A percentile compares a stretch with the other conserved stretches of the same genome.
phyloP scores from a whole-genome alignment of 2,113 vertebrate species.

The Pterocles orientalis region DNA sequence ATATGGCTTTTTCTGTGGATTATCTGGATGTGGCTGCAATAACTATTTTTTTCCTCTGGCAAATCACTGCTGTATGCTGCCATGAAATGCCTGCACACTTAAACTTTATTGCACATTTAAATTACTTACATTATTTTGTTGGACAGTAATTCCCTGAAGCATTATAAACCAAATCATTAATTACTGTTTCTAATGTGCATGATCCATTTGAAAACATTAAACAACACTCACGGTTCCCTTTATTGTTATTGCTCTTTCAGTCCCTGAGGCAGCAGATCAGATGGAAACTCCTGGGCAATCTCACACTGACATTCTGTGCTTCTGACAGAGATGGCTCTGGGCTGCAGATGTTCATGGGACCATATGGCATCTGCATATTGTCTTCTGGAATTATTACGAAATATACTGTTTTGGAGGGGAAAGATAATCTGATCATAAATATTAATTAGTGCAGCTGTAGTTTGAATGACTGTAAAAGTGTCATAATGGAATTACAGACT shows the following conservation, averaged over 20 bases:
- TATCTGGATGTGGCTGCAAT: constrained; percentile 59
- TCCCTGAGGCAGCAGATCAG: constrained; percentile 39
- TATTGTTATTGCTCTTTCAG: constrained; percentile 45
- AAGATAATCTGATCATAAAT: constrained; percentile 19
- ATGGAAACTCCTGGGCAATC: constrained; percentile 31
- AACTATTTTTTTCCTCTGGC: constrained; percentile 45
- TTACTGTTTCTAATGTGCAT: constrained; percentile 59
- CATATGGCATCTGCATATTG: constrained; percentile 50
- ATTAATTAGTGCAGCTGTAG: constrained; percentile 11
- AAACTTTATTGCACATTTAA: constrained; percentile 73
- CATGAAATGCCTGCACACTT: constrained; percentile 55
- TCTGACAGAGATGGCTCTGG: constrained; percentile 23
- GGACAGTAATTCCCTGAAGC: constrained; percentile 71
- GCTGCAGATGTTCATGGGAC: constrained; percentile 44
- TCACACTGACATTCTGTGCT: background rate
- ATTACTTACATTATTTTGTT: constrained; percentile 71
- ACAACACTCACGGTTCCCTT: constrained; percentile 34
- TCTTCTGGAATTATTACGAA: constrained; percentile 9
- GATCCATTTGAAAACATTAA: constrained; percentile 71
- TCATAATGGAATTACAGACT: background rate
- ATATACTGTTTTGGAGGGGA: background rate
- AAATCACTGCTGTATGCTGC: constrained; percentile 56
- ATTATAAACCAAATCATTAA: constrained; percentile 75
- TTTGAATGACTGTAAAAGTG: background rate
- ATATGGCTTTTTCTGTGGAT: constrained; percentile 59